Evolutionary conservation across 2,797 vertebrate genomes (phyloP), one percentile per base, ranked within the genome.

Genomic region (Borostomias antarcticus): DNA sequence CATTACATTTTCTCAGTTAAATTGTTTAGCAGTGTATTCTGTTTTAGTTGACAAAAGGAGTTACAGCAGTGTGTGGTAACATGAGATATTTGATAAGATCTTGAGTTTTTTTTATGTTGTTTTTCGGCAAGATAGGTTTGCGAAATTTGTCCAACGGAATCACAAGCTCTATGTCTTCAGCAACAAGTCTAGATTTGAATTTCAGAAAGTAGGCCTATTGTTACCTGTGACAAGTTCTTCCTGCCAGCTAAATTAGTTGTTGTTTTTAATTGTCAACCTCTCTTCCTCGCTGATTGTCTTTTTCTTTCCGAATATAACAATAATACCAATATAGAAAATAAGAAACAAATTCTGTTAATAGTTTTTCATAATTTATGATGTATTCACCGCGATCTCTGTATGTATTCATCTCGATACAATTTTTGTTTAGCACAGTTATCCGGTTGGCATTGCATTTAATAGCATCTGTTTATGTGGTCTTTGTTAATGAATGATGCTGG

Each of bases 401-500:
- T n/a, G n/a, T n/a, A n/a, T n/a, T n/a, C n/a, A n/a, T n/a, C n/a
- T n/a, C n/a, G n/a, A n/a, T n/a, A n/a, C n/a, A n/a, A n/a, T n/a
- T n/a, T n/a, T n/a, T n/a, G n/a, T 23, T 19, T 17, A 25, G 7
- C 9, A 2, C 9, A 3, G n/a, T 19, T 51, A 15, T 17, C 35
- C 15, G n/a, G n/a, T 51, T 63, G 19, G 28, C n/a, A 45, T 32
- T 53, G 47, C 52, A 25, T 75, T 69, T 63, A 51, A 33, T 28
- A 69, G 47, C n/a, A n/a, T 72, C 33, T 3, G 35, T 71, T 78
- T 53, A 50, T 29, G 45, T 26, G 66, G 43, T 66, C 62, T 62
- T 72, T 73, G 70, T 66, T 73, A 66, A 68, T 56, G 82, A 77
- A 67, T 51, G 66, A 79, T 50, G 53, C 73, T 13, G 71, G 62